Evolutionary conservation across 1,140 invertebrate species (phyloP).

Genomic region (Papilio dardanus): DNA sequence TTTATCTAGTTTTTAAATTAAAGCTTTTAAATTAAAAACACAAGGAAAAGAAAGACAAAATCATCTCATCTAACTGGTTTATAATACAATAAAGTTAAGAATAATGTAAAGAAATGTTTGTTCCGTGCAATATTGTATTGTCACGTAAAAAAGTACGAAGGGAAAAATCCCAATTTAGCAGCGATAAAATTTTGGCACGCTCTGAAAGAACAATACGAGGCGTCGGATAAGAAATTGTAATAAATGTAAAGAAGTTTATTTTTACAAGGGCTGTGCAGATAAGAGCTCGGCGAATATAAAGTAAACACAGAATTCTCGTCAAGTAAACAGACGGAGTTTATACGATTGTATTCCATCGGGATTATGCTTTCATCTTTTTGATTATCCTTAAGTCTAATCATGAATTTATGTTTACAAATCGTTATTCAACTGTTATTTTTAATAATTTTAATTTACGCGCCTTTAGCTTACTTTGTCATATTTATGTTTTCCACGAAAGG

Average conservation of each 20-base stretch:
- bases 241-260: slow-evolving; percentile 62
- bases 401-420: slow-evolving; percentile 27
- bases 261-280: slow-evolving; percentile 59
- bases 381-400: slow-evolving; percentile 33
- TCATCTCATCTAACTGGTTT: not conserved
- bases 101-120: slow-evolving; percentile 22
- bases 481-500: not conserved
- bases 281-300: slow-evolving; percentile 46
- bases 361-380: slow-evolving; percentile 38
- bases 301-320: slow-evolving; percentile 38
- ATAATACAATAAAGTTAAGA: slow-evolving; percentile 18
- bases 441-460: no score
- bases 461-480: no score
- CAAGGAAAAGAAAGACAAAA: slow-evolving; percentile 5
- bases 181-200: slow-evolving; percentile 47
- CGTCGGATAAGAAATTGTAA: slow-evolving; percentile 57
- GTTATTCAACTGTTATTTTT: not conserved
- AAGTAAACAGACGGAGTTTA: slow-evolving; percentile 41
- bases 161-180: slow-evolving; percentile 40
- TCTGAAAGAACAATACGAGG: slow-evolving; percentile 53
- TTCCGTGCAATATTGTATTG: slow-evolving; percentile 42
- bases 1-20: no score
- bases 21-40: no score
- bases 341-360: slow-evolving; percentile 36
- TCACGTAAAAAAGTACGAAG: slow-evolving; percentile 41